Evolutionary conservation across 2,888 invertebrate genomes (phyloP).

Genomic region (Lasioglossum morio): DNA sequence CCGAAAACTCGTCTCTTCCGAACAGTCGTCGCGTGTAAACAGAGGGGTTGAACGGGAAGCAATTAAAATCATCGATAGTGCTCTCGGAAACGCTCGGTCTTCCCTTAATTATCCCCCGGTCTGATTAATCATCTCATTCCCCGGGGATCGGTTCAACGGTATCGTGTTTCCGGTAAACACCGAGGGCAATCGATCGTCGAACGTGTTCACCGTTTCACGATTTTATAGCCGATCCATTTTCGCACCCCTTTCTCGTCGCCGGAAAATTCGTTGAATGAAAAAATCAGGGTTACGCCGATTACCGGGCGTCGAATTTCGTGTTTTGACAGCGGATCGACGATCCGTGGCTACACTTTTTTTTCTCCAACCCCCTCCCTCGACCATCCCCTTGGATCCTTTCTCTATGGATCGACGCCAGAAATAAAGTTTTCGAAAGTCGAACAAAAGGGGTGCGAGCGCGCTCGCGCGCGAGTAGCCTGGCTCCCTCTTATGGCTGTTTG

Average conservation of each 20-base stretch:
- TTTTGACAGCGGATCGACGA: slow-evolving; percentile 83
- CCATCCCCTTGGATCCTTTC: not conserved
- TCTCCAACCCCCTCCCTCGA: slow-evolving; percentile 18
- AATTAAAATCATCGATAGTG: not conserved
- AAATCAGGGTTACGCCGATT: slow-evolving; percentile 66
- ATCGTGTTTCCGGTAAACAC: slow-evolving; percentile 55
- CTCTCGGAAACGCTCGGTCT: not conserved
- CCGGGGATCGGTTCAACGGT: slow-evolving; percentile 12
- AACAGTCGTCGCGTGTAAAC: not conserved
- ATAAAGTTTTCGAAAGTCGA: slow-evolving; percentile 63
- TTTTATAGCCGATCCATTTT: slow-evolving; percentile 53
- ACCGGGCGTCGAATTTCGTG: slow-evolving; percentile 80
- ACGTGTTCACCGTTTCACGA: slow-evolving; percentile 50
- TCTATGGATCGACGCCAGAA: slow-evolving; percentile 8
- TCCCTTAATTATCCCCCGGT: slow-evolving; percentile 19
- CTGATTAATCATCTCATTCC: slow-evolving; percentile 39
- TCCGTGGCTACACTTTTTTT: slow-evolving; percentile 73
- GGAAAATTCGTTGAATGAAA: slow-evolving; percentile 71
- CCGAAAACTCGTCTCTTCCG: not conserved
- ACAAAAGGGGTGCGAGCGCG: slow-evolving; percentile 61
- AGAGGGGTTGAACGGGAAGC: not conserved
- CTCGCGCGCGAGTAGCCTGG: slow-evolving; percentile 46
- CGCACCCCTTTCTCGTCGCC: slow-evolving; percentile 44
- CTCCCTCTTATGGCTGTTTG: slow-evolving; percentile 75
- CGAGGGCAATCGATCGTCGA: slow-evolving; percentile 45